phyloP scores from a whole-genome alignment of 30 jellyfish, hydroid and myxozoan genomes.

The Hydractinia symbiolongicarpus region DNA sequence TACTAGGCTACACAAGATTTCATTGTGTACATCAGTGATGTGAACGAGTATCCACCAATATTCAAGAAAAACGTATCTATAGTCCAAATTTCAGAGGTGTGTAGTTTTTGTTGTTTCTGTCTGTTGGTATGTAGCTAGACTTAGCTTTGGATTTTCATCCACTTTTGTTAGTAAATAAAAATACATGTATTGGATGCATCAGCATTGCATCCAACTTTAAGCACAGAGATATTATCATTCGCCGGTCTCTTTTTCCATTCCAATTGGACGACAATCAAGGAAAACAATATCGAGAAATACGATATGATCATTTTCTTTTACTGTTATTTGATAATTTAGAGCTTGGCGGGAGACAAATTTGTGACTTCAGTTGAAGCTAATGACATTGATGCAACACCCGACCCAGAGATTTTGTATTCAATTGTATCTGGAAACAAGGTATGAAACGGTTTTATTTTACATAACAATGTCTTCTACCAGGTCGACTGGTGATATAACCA shows the following conservation, averaged over 20 bases:
- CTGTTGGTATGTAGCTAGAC: not conserved
- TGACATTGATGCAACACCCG: not conserved
- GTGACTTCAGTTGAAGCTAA: not conserved
- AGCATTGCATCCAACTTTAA: too few relatives aligned
- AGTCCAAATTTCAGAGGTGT: not conserved
- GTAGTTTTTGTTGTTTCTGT: not conserved
- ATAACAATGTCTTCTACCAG: not conserved
- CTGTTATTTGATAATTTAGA: not conserved
- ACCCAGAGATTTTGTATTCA: slow-evolving; percentile 2
- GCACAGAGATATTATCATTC: too few relatives aligned
- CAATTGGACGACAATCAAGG: too few relatives aligned
- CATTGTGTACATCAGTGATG: not conserved
- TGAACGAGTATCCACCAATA: not conserved
- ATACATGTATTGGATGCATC: too few relatives aligned
- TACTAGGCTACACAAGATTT: not conserved
- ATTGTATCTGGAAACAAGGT: not conserved
- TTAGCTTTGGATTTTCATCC: too few relatives aligned
- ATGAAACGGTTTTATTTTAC: not conserved
- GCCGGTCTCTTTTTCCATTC: too few relatives aligned
- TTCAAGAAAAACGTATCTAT: not conserved
- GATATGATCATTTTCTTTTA: too few relatives aligned
- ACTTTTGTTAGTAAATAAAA: too few relatives aligned
- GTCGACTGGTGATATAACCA: too few relatives aligned
- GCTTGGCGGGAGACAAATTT: not conserved
- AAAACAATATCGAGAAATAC: too few relatives aligned